phyloP scores from a whole-genome alignment of 2,888 invertebrate species.

The Aelia acuminata region DNA sequence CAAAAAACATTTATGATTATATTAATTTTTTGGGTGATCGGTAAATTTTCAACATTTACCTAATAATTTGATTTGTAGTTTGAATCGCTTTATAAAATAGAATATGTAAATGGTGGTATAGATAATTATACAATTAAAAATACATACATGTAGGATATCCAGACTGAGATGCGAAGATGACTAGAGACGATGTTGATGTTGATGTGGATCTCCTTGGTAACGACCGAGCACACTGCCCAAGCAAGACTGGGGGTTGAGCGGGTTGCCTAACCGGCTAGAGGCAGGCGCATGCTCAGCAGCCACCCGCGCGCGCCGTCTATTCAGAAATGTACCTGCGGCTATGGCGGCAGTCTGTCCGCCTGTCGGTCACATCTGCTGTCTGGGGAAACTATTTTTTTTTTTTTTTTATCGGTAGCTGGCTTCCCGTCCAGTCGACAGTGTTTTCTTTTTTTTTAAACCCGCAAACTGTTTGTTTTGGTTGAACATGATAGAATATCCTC shows the following conservation, averaged over 20 bases:
- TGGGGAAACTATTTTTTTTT: background rate
- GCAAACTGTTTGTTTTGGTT: background rate
- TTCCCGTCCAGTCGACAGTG: background rate
- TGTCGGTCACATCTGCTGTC: slow-evolving; percentile 38
- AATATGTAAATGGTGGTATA: background rate
- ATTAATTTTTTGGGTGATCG: too few relatives aligned
- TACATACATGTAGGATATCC: background rate
- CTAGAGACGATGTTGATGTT: background rate
- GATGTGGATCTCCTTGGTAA: background rate
- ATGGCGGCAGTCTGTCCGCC: slow-evolving; percentile 46
- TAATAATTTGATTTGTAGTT: background rate
- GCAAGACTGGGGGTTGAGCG: slow-evolving; percentile 35
- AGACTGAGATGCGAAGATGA: background rate
- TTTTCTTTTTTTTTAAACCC: background rate
- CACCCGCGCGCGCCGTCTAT: slow-evolving; percentile 32
- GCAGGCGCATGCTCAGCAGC: background rate
- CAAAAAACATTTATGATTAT: too few relatives aligned
- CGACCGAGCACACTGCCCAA: slow-evolving; percentile 4
- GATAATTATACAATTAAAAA: background rate
- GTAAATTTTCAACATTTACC: too few relatives aligned
- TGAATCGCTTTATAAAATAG: background rate
- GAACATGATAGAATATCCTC: background rate
- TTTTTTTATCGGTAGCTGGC: background rate
- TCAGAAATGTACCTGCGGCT: slow-evolving; percentile 29
- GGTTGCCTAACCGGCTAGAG: slow-evolving; percentile 26